Evolutionary conservation across 2,113 vertebrate species (phyloP), one percentile per base, ranked within the genome.

Genomic region (Aythya baeri): DNA sequence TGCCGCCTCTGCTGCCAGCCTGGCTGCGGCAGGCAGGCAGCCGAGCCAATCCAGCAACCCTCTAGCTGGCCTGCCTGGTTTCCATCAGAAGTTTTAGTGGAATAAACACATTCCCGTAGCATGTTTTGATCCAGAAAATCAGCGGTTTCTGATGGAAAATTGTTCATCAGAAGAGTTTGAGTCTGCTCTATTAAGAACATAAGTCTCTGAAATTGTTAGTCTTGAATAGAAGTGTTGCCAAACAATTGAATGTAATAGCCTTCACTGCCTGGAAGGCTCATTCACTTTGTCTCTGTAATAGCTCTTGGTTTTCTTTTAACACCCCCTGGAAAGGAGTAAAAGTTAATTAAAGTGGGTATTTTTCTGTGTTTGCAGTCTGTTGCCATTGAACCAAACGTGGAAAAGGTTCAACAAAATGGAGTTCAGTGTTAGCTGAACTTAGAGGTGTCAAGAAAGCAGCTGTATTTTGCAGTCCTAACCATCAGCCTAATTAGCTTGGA

Each of bases 301-400:
- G 94, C 93, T 94, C 93, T 94, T 85, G 58, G 44, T 92, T 92
- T 89, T 88, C 89, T 85, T 96, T 83, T 94, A 94, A 92, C 84
- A 76, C 27, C 66, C 89, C 78, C 86, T 92, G 89, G 93, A 97
- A 97, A 91, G 84, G 94, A 92, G 91, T 96, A 92, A 83, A 97
- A 96, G 96, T 96, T 97, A 96, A 95, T 96, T 96, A 96, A 95
- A 95, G 75, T 54, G 89, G 87, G 81, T 94, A 73, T 92, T 95
- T 94, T 91, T 91, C 83, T 57, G 43, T 77, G 76, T 81, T 96
- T 93, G 50, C 59, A 93, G 86, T 78, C 94, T 94, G 89, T 66
- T 95, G 84, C 75, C 62, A 50, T 58, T 96, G 91, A 89, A 94
- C 89, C 77, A 76, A 95, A 74, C 2, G 18, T 91, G 77, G 84